Evolutionary conservation across 2,888 invertebrate species (phyloP), one percentile per base, ranked within the genome.

Genomic region (Drosophila koepferae): DNA sequence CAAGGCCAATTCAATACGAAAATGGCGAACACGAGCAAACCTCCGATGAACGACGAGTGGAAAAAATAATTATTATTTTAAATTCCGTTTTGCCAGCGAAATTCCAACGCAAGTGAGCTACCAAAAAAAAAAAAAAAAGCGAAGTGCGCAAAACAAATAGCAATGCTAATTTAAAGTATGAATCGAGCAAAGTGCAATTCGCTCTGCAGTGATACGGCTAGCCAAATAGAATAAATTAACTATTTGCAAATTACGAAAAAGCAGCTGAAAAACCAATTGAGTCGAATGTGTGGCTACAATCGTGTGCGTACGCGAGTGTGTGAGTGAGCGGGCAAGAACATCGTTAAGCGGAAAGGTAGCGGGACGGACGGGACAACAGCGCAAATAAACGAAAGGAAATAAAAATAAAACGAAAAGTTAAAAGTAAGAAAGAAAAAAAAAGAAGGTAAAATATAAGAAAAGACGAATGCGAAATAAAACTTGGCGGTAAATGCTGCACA

Each of bases 1-100:
- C 81, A 89, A 83, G 55, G 48, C 72, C 49, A 60, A 46, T 8
- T 41, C 51, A 43, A 58, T 70, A 90, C 90, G 91, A 91, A 90
- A 90, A 90, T 82, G 88, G 86, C 89, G 86, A 91, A 91, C 91
- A 89, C 81, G 85, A 90, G 80, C 80, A 79, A 90, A 83, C 80
- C 88, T 81, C 82, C 82, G 82, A 86, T 83, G 90, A 90, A 89
- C 88, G 88, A 87, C 86, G 89, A 88, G 86, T 86, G 81, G 88
- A 92, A 90, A 91, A 91, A 91, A 91, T 91, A 90, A 91, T 91
- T 92, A 91, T 91, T 91, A 89, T 91, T 91, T 87, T 80, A 90
- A 90, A 91, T 91, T 91, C 91, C 91, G 88, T 91, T 91, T 91
- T 91, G 89, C 83, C 91, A 90, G 85, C 86, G 81, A 91, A 91